A percentile compares a stretch with the other conserved stretches of the same genome.
Evolutionary conservation across 2,113 vertebrate species (phyloP).

Genomic region (Bos taurus): ARS-UCD2.0 NC_037329.1:62621501-62622000

Average conservation of each 20-base stretch:
- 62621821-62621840: neutral
- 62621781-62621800: neutral
- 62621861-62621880: neutral
- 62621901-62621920: neutral
- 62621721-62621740: neutral
- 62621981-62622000: neutral
- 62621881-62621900: neutral
- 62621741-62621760: neutral
- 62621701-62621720: neutral
- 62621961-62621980: neutral
- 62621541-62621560: accelerated
- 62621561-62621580: neutral
- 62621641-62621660: neutral
- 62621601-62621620: neutral
- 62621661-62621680: neutral
- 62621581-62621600: neutral
- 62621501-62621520: neutral
- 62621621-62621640: neutral
- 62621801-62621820: neutral
- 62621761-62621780: neutral
- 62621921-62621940: neutral
- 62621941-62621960: neutral
- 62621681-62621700: neutral
- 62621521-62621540: neutral
- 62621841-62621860: neutral